Conservation (phyloP, 2,888 invertebrate species). For the Drosophila pseudotalamancana region DNA sequence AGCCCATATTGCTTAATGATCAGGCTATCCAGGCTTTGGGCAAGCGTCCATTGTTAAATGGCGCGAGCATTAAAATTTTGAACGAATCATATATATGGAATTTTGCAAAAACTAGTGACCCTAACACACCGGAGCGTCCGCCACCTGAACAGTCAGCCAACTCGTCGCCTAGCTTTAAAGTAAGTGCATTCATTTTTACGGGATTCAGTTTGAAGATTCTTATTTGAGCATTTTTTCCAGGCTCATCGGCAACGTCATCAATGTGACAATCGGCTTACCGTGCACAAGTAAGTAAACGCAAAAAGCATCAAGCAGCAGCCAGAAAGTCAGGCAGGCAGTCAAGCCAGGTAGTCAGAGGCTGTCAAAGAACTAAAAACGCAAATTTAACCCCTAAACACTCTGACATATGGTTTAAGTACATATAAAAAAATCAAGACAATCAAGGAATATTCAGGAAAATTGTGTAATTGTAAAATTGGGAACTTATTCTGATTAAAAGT, state of each 20-base stretch:
- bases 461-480: too few relatives aligned
- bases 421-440: neutral
- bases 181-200: constrained; percentile 39
- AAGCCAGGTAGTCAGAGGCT: constrained; percentile 46
- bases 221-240: constrained; percentile 35
- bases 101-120: constrained; percentile 52
- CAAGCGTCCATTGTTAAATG: constrained; percentile 76
- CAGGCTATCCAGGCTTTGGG: constrained; percentile 46
- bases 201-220: too few relatives aligned
- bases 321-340: neutral
- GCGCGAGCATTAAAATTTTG: constrained; percentile 77
- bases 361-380: constrained; percentile 1
- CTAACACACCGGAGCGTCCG: constrained; percentile 55
- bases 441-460: neutral
- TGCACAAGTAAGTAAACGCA: constrained; percentile 80
- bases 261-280: constrained; percentile 72
- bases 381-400: constrained; percentile 40
- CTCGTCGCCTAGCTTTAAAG: constrained; percentile 79
- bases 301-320: neutral
- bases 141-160: constrained; percentile 71
- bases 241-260: constrained; percentile 49
- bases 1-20: constrained; percentile 77
- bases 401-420: constrained; percentile 15
- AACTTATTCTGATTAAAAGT: too few relatives aligned
- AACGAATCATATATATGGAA: constrained; percentile 79